Evolutionary conservation across 2,888 invertebrate species (phyloP).

Genomic region (Andrena dorsata): DNA sequence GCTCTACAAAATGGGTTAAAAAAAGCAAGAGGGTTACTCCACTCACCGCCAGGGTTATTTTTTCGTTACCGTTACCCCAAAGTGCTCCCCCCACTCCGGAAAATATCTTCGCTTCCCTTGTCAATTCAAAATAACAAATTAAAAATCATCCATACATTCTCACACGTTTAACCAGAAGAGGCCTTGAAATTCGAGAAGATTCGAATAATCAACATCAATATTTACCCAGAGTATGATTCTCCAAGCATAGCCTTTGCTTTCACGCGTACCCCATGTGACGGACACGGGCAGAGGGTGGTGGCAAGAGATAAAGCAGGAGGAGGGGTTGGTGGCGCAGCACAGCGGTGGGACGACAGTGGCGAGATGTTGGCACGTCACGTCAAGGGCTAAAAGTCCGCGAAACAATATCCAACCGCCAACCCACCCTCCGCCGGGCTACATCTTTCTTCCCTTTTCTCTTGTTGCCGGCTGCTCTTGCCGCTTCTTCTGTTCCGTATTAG

Average conservation of each 20-base stretch:
- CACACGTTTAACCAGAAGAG: neutral
- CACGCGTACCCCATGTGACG: conserved; percentile 27
- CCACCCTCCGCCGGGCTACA: conserved; percentile 48
- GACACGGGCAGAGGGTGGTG: conserved; percentile 6
- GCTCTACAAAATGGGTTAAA: too few relatives aligned
- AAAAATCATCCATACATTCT: too few relatives aligned
- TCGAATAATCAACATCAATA: neutral
- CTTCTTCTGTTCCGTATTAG: conserved; percentile 80
- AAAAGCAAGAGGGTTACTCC: too few relatives aligned
- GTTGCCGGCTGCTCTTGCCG: conserved; percentile 40
- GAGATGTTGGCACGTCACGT: conserved; percentile 72
- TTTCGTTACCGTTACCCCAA: too few relatives aligned
- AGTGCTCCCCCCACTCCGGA: too few relatives aligned
- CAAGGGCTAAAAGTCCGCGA: conserved; percentile 78
- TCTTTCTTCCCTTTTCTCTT: conserved; percentile 59
- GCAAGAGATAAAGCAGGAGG: conserved; percentile 33
- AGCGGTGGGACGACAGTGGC: conserved; percentile 49
- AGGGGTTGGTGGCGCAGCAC: conserved; percentile 24
- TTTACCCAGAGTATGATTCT: neutral
- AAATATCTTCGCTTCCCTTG: too few relatives aligned
- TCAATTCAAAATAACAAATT: neutral
- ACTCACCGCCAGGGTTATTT: too few relatives aligned
- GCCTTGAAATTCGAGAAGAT: neutral
- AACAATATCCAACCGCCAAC: conserved; percentile 79
- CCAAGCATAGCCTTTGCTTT: neutral